A percentile compares a stretch with the other conserved stretches of the same genome.
These are phyloP conservation scores for Tetraneura akinire DNA, from an alignment of 1,140 invertebrate species.

Conservation along the genomic window DNA sequence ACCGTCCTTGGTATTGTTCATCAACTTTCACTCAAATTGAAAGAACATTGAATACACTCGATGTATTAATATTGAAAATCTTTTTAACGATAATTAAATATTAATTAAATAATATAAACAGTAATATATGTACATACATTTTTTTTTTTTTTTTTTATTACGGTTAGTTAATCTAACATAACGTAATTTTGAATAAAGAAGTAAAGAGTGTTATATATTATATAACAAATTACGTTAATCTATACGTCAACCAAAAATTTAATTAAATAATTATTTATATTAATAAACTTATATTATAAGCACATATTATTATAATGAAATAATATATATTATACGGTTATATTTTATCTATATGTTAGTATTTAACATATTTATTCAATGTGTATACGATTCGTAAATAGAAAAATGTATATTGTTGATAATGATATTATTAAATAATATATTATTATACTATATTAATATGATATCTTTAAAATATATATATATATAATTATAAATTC, in stretches of 20 bases:
- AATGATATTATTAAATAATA: not conserved
- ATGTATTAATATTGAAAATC: not conserved
- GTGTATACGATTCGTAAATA: slow-evolving; percentile 33
- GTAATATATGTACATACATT: not conserved
- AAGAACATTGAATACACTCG: not conserved
- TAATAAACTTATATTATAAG: not conserved
- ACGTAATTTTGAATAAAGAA: not conserved
- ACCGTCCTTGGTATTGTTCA: slow-evolving; percentile 42
- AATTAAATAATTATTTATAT: not conserved
- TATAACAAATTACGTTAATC: too few relatives aligned
- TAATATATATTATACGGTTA: not conserved
- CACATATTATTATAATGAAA: not conserved
- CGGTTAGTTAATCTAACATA: not conserved
- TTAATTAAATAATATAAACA: not conserved
- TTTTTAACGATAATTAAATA: not conserved
- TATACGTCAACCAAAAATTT: not conserved
- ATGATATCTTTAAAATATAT: not conserved
- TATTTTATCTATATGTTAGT: not conserved
- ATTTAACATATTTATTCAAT: slow-evolving; percentile 4
- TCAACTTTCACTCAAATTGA: slow-evolving; percentile 27
- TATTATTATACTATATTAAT: too few relatives aligned
- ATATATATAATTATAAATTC: too few relatives aligned
- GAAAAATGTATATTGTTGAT: slow-evolving; percentile 5
- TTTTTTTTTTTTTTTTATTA: too few relatives aligned
- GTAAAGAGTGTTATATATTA: not conserved